phyloP scores from a whole-genome alignment of 2,113 vertebrate genomes.

The Tetraodon nigroviridis region DNA sequence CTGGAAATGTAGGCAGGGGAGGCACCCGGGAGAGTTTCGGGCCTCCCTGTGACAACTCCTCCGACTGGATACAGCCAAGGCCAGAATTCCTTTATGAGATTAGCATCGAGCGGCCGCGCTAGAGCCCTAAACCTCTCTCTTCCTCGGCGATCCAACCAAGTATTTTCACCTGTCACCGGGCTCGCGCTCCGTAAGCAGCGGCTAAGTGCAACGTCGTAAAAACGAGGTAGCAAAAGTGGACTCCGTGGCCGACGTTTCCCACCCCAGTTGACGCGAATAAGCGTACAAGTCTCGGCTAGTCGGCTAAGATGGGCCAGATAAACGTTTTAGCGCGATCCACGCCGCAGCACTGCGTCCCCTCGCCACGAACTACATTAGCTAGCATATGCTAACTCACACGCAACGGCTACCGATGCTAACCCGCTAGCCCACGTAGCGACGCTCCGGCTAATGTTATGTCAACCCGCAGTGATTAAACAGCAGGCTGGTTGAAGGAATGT shows the following conservation, averaged over 20 bases:
- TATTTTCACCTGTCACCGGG: background rate
- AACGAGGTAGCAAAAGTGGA: constrained; percentile 23
- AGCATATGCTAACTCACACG: constrained; percentile 17
- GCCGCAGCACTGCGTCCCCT: constrained; percentile 31
- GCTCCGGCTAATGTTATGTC: constrained; percentile 45
- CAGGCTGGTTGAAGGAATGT: constrained; percentile 47
- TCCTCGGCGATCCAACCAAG: constrained; percentile 8
- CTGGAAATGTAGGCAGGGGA: constrained; percentile 45
- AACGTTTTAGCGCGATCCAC: constrained; percentile 23
- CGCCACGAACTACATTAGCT: constrained; percentile 26
- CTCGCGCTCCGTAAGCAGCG: constrained; percentile 27
- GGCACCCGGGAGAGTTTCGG: constrained; percentile 32
- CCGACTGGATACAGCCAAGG: constrained; percentile 25
- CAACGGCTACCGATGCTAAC: constrained; percentile 13
- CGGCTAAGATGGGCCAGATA: constrained; percentile 7
- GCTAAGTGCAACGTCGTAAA: constrained; percentile 42
- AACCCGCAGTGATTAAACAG: constrained; percentile 54
- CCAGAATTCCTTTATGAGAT: constrained; percentile 23
- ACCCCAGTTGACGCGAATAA: background rate
- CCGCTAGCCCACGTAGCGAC: constrained; percentile 41
- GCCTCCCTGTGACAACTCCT: constrained; percentile 42
- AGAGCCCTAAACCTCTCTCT: constrained; percentile 19
- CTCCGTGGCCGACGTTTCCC: constrained; percentile 9
- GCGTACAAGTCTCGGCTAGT: background rate
- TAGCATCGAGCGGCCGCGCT: constrained; percentile 20